Conservation (phyloP, 2,797 vertebrate genomes). For the Denticeps clupeoides region DNA sequence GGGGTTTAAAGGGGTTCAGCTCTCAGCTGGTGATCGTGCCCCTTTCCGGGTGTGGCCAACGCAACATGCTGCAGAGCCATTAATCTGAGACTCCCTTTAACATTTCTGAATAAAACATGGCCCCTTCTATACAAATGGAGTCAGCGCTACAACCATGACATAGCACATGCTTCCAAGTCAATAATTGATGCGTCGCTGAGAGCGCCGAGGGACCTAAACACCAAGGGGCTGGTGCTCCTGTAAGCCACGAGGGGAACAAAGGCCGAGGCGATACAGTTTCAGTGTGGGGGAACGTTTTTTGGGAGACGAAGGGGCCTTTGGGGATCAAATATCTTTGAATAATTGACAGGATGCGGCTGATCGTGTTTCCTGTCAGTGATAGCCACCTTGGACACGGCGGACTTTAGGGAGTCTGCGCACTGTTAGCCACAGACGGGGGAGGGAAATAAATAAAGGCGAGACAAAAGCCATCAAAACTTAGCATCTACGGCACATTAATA, state of each 20-base stretch:
- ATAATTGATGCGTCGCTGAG: constrained; percentile 13
- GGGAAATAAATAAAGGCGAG: not conserved
- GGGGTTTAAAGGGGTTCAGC: constrained; percentile 3
- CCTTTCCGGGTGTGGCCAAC: too few species aligned
- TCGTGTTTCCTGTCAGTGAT: constrained; percentile 12
- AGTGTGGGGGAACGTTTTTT: constrained; percentile 1
- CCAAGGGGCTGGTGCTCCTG: not conserved
- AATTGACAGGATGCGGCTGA: constrained; percentile 16
- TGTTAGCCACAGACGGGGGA: not conserved
- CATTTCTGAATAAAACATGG: constrained; percentile 18
- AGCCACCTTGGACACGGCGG: not conserved
- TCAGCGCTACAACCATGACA: not conserved
- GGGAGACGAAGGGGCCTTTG: not conserved
- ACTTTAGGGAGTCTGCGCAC: not conserved
- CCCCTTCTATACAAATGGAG: constrained; percentile 9
- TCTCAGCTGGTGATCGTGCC: not conserved
- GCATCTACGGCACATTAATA: too few species aligned
- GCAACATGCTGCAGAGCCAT: too few species aligned
- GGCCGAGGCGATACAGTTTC: constrained; percentile 8
- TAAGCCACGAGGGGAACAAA: not conserved
- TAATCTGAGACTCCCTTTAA: too few species aligned
- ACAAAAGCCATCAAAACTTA: too few species aligned
- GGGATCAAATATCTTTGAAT: constrained; percentile 22
- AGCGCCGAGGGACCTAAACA: constrained; percentile 1
- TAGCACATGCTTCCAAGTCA: constrained; percentile 3